phyloP scores from a whole-genome alignment of 2,797 vertebrate species.

The Phataginus tricuspis region DNA sequence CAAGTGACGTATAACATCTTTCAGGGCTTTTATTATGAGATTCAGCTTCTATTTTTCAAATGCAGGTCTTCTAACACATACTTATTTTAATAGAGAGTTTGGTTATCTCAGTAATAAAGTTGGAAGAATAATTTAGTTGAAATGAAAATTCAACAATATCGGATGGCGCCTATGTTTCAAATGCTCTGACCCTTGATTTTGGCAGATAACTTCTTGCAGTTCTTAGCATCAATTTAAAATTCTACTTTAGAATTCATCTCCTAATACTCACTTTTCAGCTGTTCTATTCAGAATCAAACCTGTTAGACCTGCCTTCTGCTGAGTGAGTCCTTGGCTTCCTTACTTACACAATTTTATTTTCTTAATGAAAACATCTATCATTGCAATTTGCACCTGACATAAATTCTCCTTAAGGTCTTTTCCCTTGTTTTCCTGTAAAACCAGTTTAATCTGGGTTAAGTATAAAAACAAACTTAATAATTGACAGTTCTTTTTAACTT shows the following conservation, averaged over 20 bases:
- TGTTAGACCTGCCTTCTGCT: conserved; percentile 36
- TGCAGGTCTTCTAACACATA: background rate
- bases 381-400: conserved; percentile 29
- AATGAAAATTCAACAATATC: background rate
- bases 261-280: conserved; percentile 65
- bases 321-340: conserved; percentile 55
- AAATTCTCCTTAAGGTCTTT: background rate
- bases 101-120: background rate
- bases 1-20: background rate
- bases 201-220: background rate
- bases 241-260: conserved; percentile 51
- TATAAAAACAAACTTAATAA: background rate
- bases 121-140: background rate
- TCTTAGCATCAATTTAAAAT: conserved; percentile 31
- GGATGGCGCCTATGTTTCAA: conserved; percentile 28
- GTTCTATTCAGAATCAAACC: conserved; percentile 2
- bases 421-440: conserved; percentile 49
- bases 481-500: conserved; percentile 30
- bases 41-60: conserved; percentile 12
- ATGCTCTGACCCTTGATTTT: background rate
- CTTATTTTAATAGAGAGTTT: background rate
- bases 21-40: background rate
- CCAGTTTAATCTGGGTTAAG: conserved; percentile 19
- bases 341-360: conserved; percentile 64
- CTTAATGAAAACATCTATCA: conserved; percentile 61